These are phyloP conservation scores for Microcaecilia unicolor DNA, from an alignment of 2,797 vertebrate species.

Conservation along the genomic window DNA sequence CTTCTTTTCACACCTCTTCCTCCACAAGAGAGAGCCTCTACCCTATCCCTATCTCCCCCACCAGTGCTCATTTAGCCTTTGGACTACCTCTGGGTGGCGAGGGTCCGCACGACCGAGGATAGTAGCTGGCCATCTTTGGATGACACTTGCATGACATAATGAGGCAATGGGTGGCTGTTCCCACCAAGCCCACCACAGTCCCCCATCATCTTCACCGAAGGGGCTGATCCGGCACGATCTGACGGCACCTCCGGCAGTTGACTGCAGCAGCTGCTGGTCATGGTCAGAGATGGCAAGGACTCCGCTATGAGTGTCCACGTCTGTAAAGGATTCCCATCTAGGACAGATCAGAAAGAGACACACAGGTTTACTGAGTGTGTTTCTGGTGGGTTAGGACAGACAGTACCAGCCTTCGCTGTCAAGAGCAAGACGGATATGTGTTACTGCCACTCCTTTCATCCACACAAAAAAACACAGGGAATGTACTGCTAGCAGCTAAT, in stretches of 20 bases:
- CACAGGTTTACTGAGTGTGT: slow-evolving; percentile 20
- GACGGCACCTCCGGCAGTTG: slow-evolving; percentile 63
- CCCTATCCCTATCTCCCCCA: no score
- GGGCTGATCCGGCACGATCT: slow-evolving; percentile 43
- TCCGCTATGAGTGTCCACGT: slow-evolving; percentile 46
- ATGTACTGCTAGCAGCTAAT: no score
- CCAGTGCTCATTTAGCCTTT: no score
- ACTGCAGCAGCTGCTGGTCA: slow-evolving; percentile 64
- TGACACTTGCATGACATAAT: slow-evolving; percentile 68
- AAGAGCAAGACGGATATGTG: slow-evolving; percentile 17
- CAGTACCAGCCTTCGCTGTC: slow-evolving; percentile 9
- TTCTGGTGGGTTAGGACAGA: no score
- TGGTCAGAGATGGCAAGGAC: slow-evolving; percentile 53
- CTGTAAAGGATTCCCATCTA: slow-evolving; percentile 57
- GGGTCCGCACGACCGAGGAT: slow-evolving; percentile 54
- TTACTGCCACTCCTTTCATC: not conserved
- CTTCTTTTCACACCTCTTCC: no score
- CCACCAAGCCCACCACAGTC: slow-evolving; percentile 41
- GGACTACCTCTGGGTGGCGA: slow-evolving; percentile 61
- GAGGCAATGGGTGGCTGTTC: slow-evolving; percentile 42
- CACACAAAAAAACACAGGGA: not conserved
- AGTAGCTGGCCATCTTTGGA: slow-evolving; percentile 66
- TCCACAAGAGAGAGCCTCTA: no score
- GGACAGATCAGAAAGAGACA: slow-evolving; percentile 36
- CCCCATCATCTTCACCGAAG: slow-evolving; percentile 51